A percentile compares a stretch with the other conserved stretches of the same genome.
Conservation (phyloP, 2,888 invertebrate species). For the Cephonodes hylas region DNA sequence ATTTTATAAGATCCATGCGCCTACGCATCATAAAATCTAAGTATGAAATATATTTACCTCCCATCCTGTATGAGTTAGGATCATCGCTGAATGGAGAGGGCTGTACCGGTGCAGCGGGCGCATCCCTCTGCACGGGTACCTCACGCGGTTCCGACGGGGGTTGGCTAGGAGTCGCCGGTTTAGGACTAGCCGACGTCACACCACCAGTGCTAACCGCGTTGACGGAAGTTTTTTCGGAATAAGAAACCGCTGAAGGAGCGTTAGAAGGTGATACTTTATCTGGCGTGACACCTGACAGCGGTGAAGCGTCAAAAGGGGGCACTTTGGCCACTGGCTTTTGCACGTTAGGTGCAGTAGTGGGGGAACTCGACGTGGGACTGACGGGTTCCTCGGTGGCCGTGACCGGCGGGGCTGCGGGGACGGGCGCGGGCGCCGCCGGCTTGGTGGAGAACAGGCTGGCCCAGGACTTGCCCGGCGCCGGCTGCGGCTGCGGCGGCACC, state of each 20-base stretch:
- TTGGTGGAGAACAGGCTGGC: constrained; percentile 83
- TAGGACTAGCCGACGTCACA: constrained; percentile 32
- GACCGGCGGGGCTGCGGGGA: constrained; percentile 35
- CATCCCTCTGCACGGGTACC: constrained; percentile 46
- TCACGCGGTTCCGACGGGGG: constrained; percentile 40
- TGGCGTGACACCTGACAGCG: constrained; percentile 34
- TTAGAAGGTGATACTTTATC: constrained; percentile 50
- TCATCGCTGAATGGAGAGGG: constrained; percentile 82
- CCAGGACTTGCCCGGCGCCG: constrained; percentile 82
- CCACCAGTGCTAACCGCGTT: constrained; percentile 49
- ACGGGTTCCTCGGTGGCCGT: constrained; percentile 54
- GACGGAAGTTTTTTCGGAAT: constrained; percentile 67
- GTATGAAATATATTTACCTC: constrained; percentile 77
- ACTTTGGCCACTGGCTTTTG: constrained; percentile 83
- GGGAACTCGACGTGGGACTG: constrained; percentile 49
- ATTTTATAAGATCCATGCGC: background rate
- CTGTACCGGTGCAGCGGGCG: constrained; percentile 62
- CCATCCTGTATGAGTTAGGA: constrained; percentile 86
- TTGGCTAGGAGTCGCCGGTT: constrained; percentile 33
- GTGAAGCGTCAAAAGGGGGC: constrained; percentile 80
- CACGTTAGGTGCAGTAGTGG: constrained; percentile 49
- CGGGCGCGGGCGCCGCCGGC: constrained; percentile 32
- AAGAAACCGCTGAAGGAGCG: constrained; percentile 44
- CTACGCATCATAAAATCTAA: background rate
- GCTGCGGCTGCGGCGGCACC: constrained; percentile 59